Conservation (phyloP, 2,888 invertebrate genomes). For the Nymphalis polychloros region DNA sequence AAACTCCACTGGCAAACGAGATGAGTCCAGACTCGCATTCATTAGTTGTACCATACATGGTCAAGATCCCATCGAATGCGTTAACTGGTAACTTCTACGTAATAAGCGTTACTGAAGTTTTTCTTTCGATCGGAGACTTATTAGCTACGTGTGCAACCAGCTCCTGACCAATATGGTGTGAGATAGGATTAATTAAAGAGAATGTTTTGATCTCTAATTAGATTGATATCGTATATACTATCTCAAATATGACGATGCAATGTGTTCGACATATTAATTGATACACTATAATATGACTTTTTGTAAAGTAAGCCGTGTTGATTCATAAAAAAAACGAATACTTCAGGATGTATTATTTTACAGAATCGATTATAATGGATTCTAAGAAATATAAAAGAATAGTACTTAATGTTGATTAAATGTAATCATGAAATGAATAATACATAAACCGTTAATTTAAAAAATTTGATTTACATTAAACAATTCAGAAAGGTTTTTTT, state of each 20-base stretch:
- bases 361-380: too few species aligned
- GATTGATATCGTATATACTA: neutral
- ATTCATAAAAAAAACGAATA: neutral
- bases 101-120: constrained; percentile 21
- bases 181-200: constrained; percentile 26
- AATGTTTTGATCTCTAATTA: constrained; percentile 11
- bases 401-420: too few species aligned
- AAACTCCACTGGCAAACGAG: constrained; percentile 39
- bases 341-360: neutral
- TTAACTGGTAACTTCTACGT: constrained; percentile 38
- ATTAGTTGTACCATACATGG: constrained; percentile 60
- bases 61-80: constrained; percentile 35
- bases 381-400: too few species aligned
- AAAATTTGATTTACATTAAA: too few species aligned
- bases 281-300: neutral
- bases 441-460: too few species aligned
- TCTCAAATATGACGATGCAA: neutral
- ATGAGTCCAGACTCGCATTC: constrained; percentile 50
- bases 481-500: too few species aligned
- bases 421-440: too few species aligned
- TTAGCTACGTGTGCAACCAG: constrained; percentile 24
- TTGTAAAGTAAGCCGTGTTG: neutral
- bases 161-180: constrained; percentile 11
- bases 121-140: constrained; percentile 23
- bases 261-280: neutral